phyloP scores from a whole-genome alignment of 2,888 invertebrate species.

The Apeira syringaria region DNA sequence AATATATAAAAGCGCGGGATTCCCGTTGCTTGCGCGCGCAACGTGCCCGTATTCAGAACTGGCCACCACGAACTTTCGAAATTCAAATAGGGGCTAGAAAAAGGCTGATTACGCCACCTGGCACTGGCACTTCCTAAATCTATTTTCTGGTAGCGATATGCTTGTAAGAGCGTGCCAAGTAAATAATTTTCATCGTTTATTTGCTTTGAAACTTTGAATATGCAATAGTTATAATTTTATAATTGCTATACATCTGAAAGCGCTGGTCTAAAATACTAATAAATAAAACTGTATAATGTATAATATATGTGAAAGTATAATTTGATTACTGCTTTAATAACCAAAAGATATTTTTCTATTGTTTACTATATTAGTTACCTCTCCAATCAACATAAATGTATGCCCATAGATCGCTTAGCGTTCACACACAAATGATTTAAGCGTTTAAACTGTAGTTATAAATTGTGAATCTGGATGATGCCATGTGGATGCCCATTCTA shows the following conservation, averaged over 20 bases:
- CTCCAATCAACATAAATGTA: too few species aligned
- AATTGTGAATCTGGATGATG: neutral
- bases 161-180: conserved; percentile 23
- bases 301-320: too few species aligned
- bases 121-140: conserved; percentile 14
- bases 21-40: conserved; percentile 50
- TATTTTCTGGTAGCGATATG: conserved; percentile 20
- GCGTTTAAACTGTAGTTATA: neutral
- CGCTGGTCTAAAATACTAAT: too few species aligned
- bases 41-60: conserved; percentile 54
- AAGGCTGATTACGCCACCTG: conserved; percentile 21
- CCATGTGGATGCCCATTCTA: neutral
- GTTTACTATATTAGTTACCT: too few species aligned
- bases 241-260: too few species aligned
- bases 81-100: conserved; percentile 49
- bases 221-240: too few species aligned
- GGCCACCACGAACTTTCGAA: conserved; percentile 56
- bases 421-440: neutral
- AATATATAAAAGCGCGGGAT: conserved; percentile 39
- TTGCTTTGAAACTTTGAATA: too few species aligned
- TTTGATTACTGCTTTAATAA: too few species aligned
- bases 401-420: too few species aligned
- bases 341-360: too few species aligned
- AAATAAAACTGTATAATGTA: too few species aligned
- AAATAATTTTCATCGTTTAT: too few species aligned